phyloP scores from a whole-genome alignment of 2,888 invertebrate species.

The Agrotis clavis region DNA sequence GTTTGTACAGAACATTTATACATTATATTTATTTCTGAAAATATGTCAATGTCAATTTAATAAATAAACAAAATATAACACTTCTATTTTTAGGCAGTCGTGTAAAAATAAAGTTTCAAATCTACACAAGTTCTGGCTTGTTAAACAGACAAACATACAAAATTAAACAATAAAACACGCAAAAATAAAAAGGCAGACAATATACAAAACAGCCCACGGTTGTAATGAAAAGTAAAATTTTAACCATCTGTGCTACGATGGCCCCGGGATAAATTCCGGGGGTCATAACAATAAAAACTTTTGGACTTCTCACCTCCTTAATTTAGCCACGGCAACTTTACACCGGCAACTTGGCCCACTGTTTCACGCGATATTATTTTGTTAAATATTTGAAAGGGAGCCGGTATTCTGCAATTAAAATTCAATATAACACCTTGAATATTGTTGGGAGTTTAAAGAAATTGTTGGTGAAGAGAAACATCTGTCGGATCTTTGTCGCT shows the following conservation, averaged over 20 bases:
- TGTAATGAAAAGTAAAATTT: constrained; percentile 77
- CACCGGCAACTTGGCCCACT: constrained; percentile 58
- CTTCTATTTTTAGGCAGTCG: too few relatives aligned
- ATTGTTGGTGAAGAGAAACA: constrained; percentile 21
- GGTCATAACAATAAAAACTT: constrained; percentile 81
- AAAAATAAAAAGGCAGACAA: constrained; percentile 50
- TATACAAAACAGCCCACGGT: constrained; percentile 61
- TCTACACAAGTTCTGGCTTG: neutral
- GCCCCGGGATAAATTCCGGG: constrained; percentile 71
- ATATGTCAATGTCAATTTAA: too few relatives aligned
- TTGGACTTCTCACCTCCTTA: constrained; percentile 79
- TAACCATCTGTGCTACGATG: constrained; percentile 70
- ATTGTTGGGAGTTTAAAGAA: constrained; percentile 27
- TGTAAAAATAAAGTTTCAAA: neutral
- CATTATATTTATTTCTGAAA: too few relatives aligned
- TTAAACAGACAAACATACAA: constrained; percentile 4
- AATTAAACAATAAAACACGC: constrained; percentile 36
- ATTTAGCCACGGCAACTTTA: constrained; percentile 71
- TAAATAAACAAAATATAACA: too few relatives aligned
- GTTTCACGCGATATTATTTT: constrained; percentile 65
- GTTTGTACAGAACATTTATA: too few relatives aligned
- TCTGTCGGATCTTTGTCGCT: constrained; percentile 32
- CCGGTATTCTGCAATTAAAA: constrained; percentile 60
- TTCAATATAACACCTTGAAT: constrained; percentile 59
- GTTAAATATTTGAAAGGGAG: constrained; percentile 67